Evolutionary conservation across 2,888 invertebrate species (phyloP), one percentile per base, ranked within the genome.

Genomic region (Tipula unca): DNA sequence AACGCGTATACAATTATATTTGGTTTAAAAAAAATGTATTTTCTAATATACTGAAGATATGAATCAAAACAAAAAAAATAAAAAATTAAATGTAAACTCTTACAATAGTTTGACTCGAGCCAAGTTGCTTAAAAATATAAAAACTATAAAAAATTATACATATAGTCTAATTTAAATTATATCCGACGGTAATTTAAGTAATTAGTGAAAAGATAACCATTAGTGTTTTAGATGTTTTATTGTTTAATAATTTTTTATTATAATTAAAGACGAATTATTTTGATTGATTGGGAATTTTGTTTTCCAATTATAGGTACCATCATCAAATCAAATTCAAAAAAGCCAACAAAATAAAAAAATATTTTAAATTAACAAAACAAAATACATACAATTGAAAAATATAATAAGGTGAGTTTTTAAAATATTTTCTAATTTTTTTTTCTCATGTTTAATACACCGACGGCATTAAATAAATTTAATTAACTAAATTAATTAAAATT

Each of bases 281-380:
- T 8, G 69, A 69, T 69, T 69, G 20, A 69, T 69, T 69, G 69
- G 69, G 25, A 83, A 83, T 83, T 32, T 83, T 83, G 14, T 83
- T 83, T 83, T 83, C 83, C 29, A 32, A 83, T 83, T 83, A 32
- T 35, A 83, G 83, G 83, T 32, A 83, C 32, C 83, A 83, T 83
- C 83, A 83, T 17, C 83, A 83, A 32, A 83, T 83, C 69, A 69
- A 69, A 69, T 69, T 69, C 69, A 69, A 25, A 69, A 32, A 20
- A 10, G 69, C 25, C 69, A 69, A 69, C 69, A 69, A 69, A 69
- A 69, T 25, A 69, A 69, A 25, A 25, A 69, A 69, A 69, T 69
- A 25, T 69, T 69, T 69, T 25, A 69, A 69, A 69, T 69, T 69
- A 69, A 69, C 20, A 25, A 69, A 69, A 69, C 69, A 69, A 69